Conservation (phyloP, 2,797 vertebrate genomes). For the Macrochelys suwanniensis region DNA sequence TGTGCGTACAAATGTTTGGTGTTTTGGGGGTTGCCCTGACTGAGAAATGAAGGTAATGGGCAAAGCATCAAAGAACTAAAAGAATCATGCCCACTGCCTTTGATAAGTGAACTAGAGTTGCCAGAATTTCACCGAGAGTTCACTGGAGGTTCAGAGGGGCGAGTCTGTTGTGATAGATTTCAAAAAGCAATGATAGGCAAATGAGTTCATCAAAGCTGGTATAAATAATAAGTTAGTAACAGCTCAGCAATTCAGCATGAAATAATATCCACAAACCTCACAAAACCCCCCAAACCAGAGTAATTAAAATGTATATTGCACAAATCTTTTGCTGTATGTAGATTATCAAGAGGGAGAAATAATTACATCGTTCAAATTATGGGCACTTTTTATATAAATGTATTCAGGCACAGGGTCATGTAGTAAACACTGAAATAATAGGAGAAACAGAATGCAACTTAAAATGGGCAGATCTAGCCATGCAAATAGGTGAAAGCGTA, state of each 20-base stretch:
- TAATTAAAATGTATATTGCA: slow-evolving; percentile 17
- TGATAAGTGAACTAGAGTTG: not conserved
- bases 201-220: slow-evolving; percentile 49
- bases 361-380: slow-evolving; percentile 2
- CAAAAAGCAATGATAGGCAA: slow-evolving; percentile 59
- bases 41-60: not conserved
- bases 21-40: not conserved
- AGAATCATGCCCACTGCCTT: not conserved
- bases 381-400: slow-evolving; percentile 11
- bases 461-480: not conserved
- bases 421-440: not conserved
- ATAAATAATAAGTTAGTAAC: slow-evolving; percentile 45
- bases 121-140: slow-evolving; percentile 63
- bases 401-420: not conserved
- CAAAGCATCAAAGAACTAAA: not conserved
- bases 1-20: not conserved
- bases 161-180: slow-evolving; percentile 70
- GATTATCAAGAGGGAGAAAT: slow-evolving; percentile 19
- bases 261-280: slow-evolving; percentile 12
- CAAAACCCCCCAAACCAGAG: not conserved
- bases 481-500: rapidly evolving
- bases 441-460: rapidly evolving
- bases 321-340: slow-evolving; percentile 18
- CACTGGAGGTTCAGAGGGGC: slow-evolving; percentile 64
- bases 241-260: slow-evolving; percentile 28